Conservation (phyloP, 2,888 invertebrate genomes). For the Apotomis capreana region DNA sequence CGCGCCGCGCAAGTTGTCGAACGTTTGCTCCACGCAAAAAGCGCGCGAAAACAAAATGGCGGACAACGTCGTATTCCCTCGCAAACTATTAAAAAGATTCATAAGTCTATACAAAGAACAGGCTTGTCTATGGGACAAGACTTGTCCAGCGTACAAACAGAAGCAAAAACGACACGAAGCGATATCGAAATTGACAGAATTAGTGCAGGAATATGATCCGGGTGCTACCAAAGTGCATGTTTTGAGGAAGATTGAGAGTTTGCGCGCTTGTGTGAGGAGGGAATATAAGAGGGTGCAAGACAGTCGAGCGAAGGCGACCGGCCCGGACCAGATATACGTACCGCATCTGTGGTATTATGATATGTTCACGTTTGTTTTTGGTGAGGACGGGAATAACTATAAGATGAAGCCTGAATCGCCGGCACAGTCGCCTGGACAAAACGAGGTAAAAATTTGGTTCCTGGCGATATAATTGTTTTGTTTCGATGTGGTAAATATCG, state of each 20-base stretch:
- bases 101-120: conserved; percentile 64
- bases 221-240: conserved; percentile 72
- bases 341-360: conserved; percentile 74
- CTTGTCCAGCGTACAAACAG: conserved; percentile 61
- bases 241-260: conserved; percentile 73
- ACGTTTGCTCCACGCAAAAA: conserved; percentile 49
- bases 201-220: conserved; percentile 68
- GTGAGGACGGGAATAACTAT: conserved; percentile 50
- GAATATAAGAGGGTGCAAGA: conserved; percentile 66
- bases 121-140: conserved; percentile 69
- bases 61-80: conserved; percentile 66
- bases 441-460: conserved; percentile 10
- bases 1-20: conserved; percentile 69
- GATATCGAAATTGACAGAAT: conserved; percentile 63
- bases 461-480: no score
- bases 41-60: conserved; percentile 54
- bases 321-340: conserved; percentile 60
- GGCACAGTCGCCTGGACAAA: conserved; percentile 28
- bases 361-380: conserved; percentile 65
- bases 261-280: conserved; percentile 72
- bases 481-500: no score
- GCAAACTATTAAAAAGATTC: conserved; percentile 66
- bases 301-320: conserved; percentile 56
- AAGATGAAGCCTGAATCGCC: conserved; percentile 46
- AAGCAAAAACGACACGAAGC: conserved; percentile 67